These are phyloP conservation scores for Cercopithecus neglectus DNA, from an alignment of 2,797 vertebrate genomes.

Conservation along the genomic window DNA sequence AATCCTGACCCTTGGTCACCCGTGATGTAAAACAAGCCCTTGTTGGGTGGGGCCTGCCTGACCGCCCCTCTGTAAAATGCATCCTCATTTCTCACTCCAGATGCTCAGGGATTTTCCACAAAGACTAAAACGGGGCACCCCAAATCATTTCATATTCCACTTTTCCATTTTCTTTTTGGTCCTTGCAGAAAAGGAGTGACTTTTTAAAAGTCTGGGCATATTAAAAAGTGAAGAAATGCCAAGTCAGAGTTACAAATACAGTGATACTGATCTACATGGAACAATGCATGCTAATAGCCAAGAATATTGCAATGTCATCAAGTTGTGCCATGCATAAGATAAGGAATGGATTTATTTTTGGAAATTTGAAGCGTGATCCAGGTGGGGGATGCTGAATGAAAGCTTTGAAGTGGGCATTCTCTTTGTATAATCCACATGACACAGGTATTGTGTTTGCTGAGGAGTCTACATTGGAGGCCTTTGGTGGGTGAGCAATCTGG, in stretches of 20 bases:
- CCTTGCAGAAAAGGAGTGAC: background rate
- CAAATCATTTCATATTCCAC: background rate
- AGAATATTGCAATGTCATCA: background rate
- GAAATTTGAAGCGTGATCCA: background rate
- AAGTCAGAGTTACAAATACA: background rate
- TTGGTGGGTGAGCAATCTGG: too few species aligned
- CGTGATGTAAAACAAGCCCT: background rate
- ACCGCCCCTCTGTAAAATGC: background rate
- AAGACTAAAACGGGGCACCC: background rate
- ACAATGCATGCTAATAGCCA: background rate
- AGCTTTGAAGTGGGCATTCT: background rate
- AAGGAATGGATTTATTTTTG: background rate
- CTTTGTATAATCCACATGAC: fast-evolving
- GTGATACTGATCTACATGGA: background rate
- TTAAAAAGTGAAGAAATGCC: background rate
- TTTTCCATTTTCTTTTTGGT: background rate
- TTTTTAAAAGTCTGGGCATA: background rate
- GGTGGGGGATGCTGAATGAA: background rate
- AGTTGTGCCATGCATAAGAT: too few species aligned
- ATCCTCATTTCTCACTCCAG: background rate
- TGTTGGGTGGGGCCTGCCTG: too few species aligned
- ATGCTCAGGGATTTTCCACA: background rate
- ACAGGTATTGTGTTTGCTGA: background rate
- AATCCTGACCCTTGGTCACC: background rate
- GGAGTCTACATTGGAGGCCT: background rate